These are phyloP conservation scores for Eciton burchellii DNA, from an alignment of 1,140 invertebrate species.

Conservation along the genomic window DNA sequence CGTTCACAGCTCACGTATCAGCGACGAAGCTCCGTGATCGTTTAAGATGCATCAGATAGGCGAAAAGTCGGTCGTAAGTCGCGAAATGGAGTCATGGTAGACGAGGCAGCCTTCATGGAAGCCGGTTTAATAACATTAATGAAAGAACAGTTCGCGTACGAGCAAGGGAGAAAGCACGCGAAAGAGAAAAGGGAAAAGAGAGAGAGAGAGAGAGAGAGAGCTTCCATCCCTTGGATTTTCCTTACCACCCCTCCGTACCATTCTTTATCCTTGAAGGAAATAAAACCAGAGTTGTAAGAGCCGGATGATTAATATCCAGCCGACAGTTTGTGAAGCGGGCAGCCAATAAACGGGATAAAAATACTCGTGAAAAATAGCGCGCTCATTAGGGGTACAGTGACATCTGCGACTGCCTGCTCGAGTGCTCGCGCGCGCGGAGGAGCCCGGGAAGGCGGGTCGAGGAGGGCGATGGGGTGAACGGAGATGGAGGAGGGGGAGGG, in stretches of 20 bases:
- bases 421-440: slow-evolving; percentile 50
- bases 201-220: neutral
- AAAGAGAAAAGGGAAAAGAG: neutral
- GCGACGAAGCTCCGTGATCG: neutral
- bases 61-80: slow-evolving; percentile 54
- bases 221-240: slow-evolving; percentile 29
- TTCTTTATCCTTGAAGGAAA: slow-evolving; percentile 83
- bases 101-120: slow-evolving; percentile 34
- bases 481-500: slow-evolving; percentile 29
- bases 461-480: slow-evolving; percentile 33
- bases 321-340: slow-evolving; percentile 85
- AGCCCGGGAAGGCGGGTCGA: slow-evolving; percentile 47
- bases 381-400: slow-evolving; percentile 86
- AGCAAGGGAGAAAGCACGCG: slow-evolving; percentile 1
- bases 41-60: slow-evolving; percentile 8
- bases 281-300: slow-evolving; percentile 83
- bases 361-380: slow-evolving; percentile 86
- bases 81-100: slow-evolving; percentile 22
- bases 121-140: slow-evolving; percentile 80
- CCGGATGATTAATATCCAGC: slow-evolving; percentile 85
- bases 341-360: slow-evolving; percentile 86
- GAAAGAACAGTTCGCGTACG: slow-evolving; percentile 67
- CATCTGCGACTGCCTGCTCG: slow-evolving; percentile 82
- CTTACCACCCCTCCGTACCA: slow-evolving; percentile 63
- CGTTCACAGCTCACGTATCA: neutral